phyloP scores from a whole-genome alignment of 2,797 vertebrate species.

The Siniperca scherzeri region DNA sequence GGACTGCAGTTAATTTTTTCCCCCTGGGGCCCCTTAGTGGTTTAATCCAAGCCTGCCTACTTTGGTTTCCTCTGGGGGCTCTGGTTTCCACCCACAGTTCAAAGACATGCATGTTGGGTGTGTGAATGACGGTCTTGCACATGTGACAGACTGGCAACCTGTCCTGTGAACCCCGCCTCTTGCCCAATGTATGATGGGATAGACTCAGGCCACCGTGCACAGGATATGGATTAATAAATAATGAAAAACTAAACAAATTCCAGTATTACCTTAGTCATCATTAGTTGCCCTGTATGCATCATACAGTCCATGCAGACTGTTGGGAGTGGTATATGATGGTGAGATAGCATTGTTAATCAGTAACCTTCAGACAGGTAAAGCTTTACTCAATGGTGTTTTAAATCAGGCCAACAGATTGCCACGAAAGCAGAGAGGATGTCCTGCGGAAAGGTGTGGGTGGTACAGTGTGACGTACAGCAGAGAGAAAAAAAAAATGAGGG shows the following conservation, averaged over 20 bases:
- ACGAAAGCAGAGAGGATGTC: background rate
- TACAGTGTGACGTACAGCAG: background rate
- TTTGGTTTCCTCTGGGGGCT: background rate
- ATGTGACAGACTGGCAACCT: background rate
- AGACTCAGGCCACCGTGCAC: background rate
- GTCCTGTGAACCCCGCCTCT: background rate
- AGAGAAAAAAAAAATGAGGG: background rate
- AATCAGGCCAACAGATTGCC: constrained; percentile 18
- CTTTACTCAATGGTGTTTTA: constrained; percentile 27
- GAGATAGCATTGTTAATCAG: constrained; percentile 56
- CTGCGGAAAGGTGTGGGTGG: constrained; percentile 51
- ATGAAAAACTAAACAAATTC: background rate
- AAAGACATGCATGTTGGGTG: background rate
- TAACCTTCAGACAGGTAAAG: constrained; percentile 41
- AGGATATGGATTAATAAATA: constrained; percentile 16
- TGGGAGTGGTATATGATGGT: constrained; percentile 24
- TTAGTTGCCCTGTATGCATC: constrained; percentile 1
- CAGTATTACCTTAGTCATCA: constrained; percentile 11
- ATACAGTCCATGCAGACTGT: constrained; percentile 13
- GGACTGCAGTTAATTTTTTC: background rate
- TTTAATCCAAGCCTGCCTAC: background rate
- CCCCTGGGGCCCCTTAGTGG: background rate
- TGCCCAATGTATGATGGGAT: background rate
- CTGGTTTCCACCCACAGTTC: background rate
- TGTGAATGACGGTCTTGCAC: background rate